Evolutionary conservation across 2,113 vertebrate species (phyloP), one percentile per base, ranked within the genome.

Genomic region (Cranoglanis bouderius): DNA sequence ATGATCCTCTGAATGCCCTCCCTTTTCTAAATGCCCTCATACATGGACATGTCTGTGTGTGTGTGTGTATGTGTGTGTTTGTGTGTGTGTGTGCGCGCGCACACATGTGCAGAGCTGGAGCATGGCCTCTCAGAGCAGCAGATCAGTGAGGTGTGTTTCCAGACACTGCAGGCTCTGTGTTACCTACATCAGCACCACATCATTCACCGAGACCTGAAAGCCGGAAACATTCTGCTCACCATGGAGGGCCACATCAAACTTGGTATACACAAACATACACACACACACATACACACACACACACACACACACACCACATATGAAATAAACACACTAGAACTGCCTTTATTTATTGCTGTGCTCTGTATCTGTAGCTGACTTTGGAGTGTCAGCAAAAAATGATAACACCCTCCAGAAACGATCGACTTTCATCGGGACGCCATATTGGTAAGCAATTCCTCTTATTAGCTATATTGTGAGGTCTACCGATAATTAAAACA

Each of bases 121-220:
- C 93, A 91, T 3, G 94, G 95, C 0, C 70, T 96, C 57, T 91
- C 91, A 0, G 95, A 96, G 92, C 91, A 92, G 81, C 95, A 96
- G 92, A 96, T 96, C 90, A 92, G 91, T 21, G 95, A 63, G 18
- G 93, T 92, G 0, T 96, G 94, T 84, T 93, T 91, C 49, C 94
- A 96, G 92, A 92, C 92, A 12, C 92, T 96, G 38, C 94, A 94
- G 92, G 95, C 92, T 0, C 91, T 96, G 51, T 88, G 91, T 67
- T 95, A 95, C 85, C 93, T 95, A 21, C 95, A 96, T 3, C 87
- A 91, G 85, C 92, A 91, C 88, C 92, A 91, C 90, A 94, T 96
- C 92, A 95, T 96, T 87, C 95, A 96, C 91, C 82, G 95, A 85
- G 95, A 96, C 35, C 88, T 96, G 43, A 96, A 96, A 86, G 94